Evolutionary conservation across 2,113 vertebrate species (phyloP), one percentile per base, ranked within the genome.

Genomic region (Toxostoma redivivum): DNA sequence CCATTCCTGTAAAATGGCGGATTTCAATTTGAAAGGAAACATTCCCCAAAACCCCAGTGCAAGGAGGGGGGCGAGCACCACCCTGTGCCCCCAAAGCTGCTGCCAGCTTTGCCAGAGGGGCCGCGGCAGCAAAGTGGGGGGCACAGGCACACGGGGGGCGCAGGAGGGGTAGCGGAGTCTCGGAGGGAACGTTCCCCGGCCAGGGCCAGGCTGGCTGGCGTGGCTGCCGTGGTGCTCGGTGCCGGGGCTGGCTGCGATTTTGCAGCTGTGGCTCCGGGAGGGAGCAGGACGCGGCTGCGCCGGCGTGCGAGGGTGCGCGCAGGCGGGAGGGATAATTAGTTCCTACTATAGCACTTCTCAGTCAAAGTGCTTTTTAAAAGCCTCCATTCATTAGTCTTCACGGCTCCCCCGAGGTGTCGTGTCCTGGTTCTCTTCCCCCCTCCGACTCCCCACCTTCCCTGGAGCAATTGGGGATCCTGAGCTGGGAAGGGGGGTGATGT

Each of bases 351-450:
- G 81, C 93, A 56, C 93, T 95, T 94, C 87, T 92, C 93, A 57
- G 79, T 93, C 77, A 45, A 88, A 95, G 82, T 91, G 82, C 92
- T 96, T 89, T 91, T 88, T 88, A 96, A 92, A 96, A 97, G 85
- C 73, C 61, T 92, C 94, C 90, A 71, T 93, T 96, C 81, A 91
- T 94, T 92, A 95, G 90, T 81, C 62, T 81, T 81, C 81, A 80
- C 54, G n/a, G 84, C 83, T 95, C 78, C 94, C 88, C 91, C 24
- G 62, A 92, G 95, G 87, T 88, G 89, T 31, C 7, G 15, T 88
- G 94, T 82, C 94, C 95, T 86, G 90, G 71, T 95, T 93, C 94
- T 94, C 83, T 74, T 67, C 48, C 65, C 84, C 76, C 13, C 35
- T 60, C 80, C 9, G 13, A 4, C 82, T 92, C 91, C 94, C 88